Conservation (phyloP, 2,113 vertebrate genomes). For the Silurus glanis region DNA sequence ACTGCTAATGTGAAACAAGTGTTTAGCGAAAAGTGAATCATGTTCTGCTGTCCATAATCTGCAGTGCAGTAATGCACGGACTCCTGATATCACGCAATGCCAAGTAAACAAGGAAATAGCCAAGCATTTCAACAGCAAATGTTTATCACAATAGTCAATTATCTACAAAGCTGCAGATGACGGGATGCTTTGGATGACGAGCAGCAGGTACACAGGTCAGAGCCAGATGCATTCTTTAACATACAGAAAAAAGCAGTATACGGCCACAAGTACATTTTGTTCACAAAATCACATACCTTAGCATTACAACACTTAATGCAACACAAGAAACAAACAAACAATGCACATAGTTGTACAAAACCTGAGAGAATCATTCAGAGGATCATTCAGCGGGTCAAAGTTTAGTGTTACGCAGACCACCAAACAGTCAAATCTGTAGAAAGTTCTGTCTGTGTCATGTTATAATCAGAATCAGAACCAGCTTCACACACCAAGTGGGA, state of each 20-base stretch:
- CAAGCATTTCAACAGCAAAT: neutral
- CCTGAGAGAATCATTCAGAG: neutral
- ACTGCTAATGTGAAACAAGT: slow-evolving; percentile 84
- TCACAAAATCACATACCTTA: neutral
- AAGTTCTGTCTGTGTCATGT: neutral
- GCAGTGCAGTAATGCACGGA: slow-evolving; percentile 77
- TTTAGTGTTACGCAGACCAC: neutral
- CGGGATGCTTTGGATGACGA: neutral
- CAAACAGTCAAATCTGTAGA: neutral
- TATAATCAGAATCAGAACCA: neutral
- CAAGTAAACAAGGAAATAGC: neutral
- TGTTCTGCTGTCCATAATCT: slow-evolving; percentile 89
- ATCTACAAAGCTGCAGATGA: slow-evolving; percentile 1
- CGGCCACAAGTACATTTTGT: slow-evolving; percentile 1
- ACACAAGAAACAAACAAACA: neutral
- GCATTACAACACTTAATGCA: neutral
- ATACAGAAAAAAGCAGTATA: neutral
- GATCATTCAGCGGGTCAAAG: neutral
- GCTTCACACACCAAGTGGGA: neutral
- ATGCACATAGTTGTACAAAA: neutral
- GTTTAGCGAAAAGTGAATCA: slow-evolving; percentile 86
- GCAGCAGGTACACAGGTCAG: neutral
- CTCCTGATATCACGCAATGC: slow-evolving; percentile 74
- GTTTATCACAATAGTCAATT: slow-evolving; percentile 4
- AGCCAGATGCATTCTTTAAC: neutral